Base-by-base conservation (phyloP, 2,113 vertebrate species). In the Apaloderma vittatum region DNA sequence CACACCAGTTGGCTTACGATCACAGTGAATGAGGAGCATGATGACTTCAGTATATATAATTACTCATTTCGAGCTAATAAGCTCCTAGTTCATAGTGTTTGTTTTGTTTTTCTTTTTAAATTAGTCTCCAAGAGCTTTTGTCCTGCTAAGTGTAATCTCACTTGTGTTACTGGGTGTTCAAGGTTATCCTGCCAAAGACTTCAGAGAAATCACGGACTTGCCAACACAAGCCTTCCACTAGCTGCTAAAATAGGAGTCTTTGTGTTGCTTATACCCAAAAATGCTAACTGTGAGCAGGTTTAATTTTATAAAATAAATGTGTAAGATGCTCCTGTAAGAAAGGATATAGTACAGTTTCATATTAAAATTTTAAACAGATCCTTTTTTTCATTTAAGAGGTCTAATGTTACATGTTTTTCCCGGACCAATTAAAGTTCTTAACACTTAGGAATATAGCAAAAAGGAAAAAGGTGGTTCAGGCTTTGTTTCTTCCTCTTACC, bases 261-360 rank as follows among this genome's bases (percentile, higher is more conserved):
- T 19, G n/a, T 36, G 32, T 49, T 54, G 57, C 40, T 66, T 54
- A 46, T 9, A 72, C 15, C 32, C 68, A 58, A 22, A 57, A 37
- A 30, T 63, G 36, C 24, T 63, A 72, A 48, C 29, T 46, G 12
- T 3, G 51, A 87, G 32, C 1, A 2, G 5, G 22, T 92, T 74
- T 37, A 24, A 61, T 48, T 88, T 67, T 78, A 55, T 26, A 82
- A 84, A 66, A 19, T 1, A 74, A 59, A 37, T 12, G 8, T 4
- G 6, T 14, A 71, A 93, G 68, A 88, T 19, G 29, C 6, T 59
- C 24, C 32, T 54, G 4, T 40, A 73, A 54, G 32, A 77, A 93
- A 81, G 32, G 29, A 61, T 0, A 6, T 0, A 6, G 29, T 19
- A 32, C 5, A 24, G 15, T 37, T 75, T 46, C 6, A 34, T 21